Evolutionary conservation across 1,140 invertebrate species (phyloP), one percentile per base, ranked within the genome.

Genomic region (Meloidogyne floridensis): DNA sequence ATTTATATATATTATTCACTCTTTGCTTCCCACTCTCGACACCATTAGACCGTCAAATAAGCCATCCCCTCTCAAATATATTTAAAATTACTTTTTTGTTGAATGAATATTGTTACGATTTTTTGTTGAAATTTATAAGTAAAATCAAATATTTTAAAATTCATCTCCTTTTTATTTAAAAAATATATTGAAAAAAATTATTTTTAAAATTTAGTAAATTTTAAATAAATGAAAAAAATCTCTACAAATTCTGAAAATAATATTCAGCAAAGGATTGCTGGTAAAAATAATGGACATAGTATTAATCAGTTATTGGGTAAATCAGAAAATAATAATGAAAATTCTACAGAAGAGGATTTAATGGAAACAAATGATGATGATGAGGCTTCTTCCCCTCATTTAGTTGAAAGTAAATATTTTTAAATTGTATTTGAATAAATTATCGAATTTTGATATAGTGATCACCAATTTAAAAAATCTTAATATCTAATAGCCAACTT

Each of bases 201-300:
- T 47, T 47, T 47, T 47, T 6, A 6, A 47, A 47, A 47, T 6
- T 47, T 6, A 47, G 4, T 47, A 6, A 47, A 47, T 47, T 47
- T 47, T 47, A 47, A 47, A 56, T 56, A 15, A 15, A n/a, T 65
- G n/a, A n/a, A 65, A 15, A 65, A n/a, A n/a, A 65, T n/a, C 5
- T n/a, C 6, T 7, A 6, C 15, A n/a, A 65, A 65, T 65, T 65
- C 59, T 65, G n/a, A 65, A 47, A 47, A 47, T 47, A 47, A 47
- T 47, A 47, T 47, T 47, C 47, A 47, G 4, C 47, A 47, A 8
- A 1, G 7, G 7, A 47, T 6, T 47, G 47, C 7, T 47, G 4
- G 47, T 65, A 65, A 65, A 65, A 65, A 65, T 65, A 65, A 65
- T 65, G 59, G 59, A 65, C 59, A 65, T 65, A 65, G 59, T 65